Percentiles rank a stretch among this genome's conserved stretches.
Evolutionary conservation across 2,888 invertebrate species (phyloP).

Genomic region (Mactromeris polynyma): DNA sequence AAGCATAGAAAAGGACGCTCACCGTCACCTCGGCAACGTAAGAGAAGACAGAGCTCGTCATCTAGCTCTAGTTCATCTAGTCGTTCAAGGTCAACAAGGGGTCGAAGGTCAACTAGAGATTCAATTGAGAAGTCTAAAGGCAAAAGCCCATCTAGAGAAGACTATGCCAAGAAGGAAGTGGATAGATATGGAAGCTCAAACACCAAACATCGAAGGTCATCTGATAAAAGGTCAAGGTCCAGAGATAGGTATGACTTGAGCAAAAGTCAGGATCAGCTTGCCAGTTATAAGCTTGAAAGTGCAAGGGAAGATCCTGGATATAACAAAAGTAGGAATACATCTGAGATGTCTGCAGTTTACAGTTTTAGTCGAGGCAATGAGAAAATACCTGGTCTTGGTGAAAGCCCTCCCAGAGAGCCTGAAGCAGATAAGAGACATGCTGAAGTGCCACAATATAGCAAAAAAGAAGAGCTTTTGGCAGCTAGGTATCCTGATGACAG

Average conservation of each 20-base stretch:
- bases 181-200: not conserved
- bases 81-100: constrained; percentile 38
- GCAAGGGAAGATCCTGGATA: not conserved
- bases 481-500: not conserved
- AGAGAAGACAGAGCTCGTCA: constrained; percentile 40
- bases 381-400: constrained; percentile 51
- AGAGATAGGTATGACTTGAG: not conserved
- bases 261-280: not conserved
- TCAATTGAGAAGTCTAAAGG: constrained; percentile 29
- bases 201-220: not conserved
- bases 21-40: constrained; percentile 31
- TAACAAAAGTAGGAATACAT: not conserved
- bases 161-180: constrained; percentile 4
- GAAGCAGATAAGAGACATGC: not conserved
- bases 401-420: constrained; percentile 37
- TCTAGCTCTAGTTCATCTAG: constrained; percentile 32
- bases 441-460: not conserved
- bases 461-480: not conserved
- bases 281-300: not conserved
- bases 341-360: not conserved
- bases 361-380: constrained; percentile 33
- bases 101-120: constrained; percentile 22
- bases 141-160: constrained; percentile 8
- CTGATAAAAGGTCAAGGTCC: not conserved
- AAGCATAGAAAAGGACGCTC: constrained; percentile 28